Evolutionary conservation across 1,140 invertebrate genomes (phyloP).

Genomic region (Hylyphantes graminicola): DNA sequence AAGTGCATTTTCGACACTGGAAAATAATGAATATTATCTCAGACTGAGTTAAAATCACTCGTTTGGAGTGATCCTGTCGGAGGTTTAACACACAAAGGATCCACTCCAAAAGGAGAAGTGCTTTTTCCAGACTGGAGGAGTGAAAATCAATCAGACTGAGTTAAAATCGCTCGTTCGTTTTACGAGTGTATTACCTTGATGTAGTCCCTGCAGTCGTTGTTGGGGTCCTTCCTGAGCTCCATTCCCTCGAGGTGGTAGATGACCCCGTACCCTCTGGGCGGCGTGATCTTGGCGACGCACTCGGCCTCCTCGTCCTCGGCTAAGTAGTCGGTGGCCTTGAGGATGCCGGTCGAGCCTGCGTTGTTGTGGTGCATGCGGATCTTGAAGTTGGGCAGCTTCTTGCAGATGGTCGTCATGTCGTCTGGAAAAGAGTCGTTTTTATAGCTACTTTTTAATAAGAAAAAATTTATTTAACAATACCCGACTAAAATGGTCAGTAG

Average conservation of each 20-base stretch:
- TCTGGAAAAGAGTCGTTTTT: conserved; percentile 7
- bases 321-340: conserved; percentile 37
- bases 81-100: too few relatives aligned
- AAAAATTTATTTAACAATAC: too few relatives aligned
- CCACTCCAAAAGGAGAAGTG: too few relatives aligned
- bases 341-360: conserved; percentile 46
- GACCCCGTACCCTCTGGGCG: conserved; percentile 41
- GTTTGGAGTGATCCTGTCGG: too few relatives aligned
- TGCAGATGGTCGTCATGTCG: conserved; percentile 54
- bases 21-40: too few relatives aligned
- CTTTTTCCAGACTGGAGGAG: too few relatives aligned
- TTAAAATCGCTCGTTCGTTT: too few relatives aligned
- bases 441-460: too few relatives aligned
- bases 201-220: conserved; percentile 52
- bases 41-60: too few relatives aligned
- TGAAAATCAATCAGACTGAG: too few relatives aligned
- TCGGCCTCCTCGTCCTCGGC: conserved; percentile 34
- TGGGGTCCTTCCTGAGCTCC: conserved; percentile 31
- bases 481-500: too few relatives aligned
- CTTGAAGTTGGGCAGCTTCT: conserved; percentile 37
- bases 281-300: conserved; percentile 46
- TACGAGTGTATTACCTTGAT: conserved; percentile 42
- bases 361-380: conserved; percentile 49
- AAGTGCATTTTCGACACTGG: too few relatives aligned
- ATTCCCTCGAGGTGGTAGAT: conserved; percentile 41